Conservation (phyloP, 2,888 invertebrate species). For the Elmis aenea region DNA sequence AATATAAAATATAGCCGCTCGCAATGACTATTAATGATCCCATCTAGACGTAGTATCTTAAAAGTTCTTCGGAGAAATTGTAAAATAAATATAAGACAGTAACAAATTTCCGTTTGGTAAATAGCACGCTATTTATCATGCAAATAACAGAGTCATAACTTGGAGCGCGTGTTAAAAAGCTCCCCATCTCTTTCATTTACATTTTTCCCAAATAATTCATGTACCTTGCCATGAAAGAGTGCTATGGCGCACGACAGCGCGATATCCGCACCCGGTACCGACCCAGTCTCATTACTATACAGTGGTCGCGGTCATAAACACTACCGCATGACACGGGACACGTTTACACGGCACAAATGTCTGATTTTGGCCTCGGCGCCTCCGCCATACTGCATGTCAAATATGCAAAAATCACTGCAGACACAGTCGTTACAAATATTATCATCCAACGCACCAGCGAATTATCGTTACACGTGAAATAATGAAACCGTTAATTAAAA, state of each 20-base stretch:
- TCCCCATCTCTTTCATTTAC: conserved; percentile 27
- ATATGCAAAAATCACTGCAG: too few relatives aligned
- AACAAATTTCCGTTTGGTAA: conserved; percentile 34
- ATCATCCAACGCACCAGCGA: too few relatives aligned
- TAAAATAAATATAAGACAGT: conserved; percentile 25
- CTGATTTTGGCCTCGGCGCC: too few relatives aligned
- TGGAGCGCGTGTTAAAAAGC: conserved; percentile 27
- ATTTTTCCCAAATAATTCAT: conserved; percentile 34
- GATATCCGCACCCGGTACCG: conserved; percentile 31
- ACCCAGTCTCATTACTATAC: conserved; percentile 22
- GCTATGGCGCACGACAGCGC: conserved; percentile 27
- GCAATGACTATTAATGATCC: conserved; percentile 5
- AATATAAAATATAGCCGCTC: conserved; percentile 4
- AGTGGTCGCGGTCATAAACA: conserved; percentile 24
- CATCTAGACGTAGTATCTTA: conserved; percentile 4
- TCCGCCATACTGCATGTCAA: too few relatives aligned
- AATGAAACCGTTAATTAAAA: too few relatives aligned
- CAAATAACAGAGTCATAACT: conserved; percentile 32
- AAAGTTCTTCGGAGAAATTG: conserved; percentile 11
- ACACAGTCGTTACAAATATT: too few relatives aligned
- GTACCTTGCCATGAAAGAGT: conserved; percentile 27
- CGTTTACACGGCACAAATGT: conserved; percentile 18
- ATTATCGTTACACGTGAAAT: too few relatives aligned
- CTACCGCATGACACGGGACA: conserved; percentile 18
- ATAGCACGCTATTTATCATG: conserved; percentile 32